A percentile compares a stretch with the other conserved stretches of the same genome.
These are phyloP conservation scores for Lathamus discolor DNA, from an alignment of 2,113 vertebrate genomes.

Conservation along the genomic window DNA sequence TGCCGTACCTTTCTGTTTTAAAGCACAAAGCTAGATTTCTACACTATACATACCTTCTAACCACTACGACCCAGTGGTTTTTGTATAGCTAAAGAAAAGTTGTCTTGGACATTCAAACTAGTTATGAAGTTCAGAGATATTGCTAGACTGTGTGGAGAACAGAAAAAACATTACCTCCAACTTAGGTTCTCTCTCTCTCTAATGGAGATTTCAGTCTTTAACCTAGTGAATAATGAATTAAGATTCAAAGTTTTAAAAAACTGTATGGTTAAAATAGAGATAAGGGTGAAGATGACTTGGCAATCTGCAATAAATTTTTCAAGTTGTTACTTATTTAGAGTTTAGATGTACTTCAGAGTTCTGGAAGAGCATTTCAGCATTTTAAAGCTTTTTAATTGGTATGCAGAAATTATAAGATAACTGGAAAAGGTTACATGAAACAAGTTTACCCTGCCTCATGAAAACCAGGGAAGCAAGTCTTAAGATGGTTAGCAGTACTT, in stretches of 20 bases:
- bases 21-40: background rate
- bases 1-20: background rate
- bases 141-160: background rate
- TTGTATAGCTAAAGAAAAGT: background rate
- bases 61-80: background rate
- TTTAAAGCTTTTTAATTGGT: background rate
- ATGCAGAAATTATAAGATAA: background rate
- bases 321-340: background rate
- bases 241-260: constrained; percentile 17
- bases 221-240: constrained; percentile 61
- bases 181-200: constrained; percentile 25
- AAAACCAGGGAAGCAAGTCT: background rate
- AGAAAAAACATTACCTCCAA: constrained; percentile 50
- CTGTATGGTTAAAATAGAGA: background rate
- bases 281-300: background rate
- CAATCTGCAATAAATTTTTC: background rate
- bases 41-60: background rate
- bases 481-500: background rate
- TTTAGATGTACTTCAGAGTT: background rate
- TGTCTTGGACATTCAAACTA: background rate
- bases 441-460: background rate
- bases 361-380: background rate
- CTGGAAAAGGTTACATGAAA: no score
- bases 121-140: background rate
- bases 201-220: constrained; percentile 38